Evolutionary conservation across 2,797 vertebrate genomes (phyloP).

Genomic region (Lophotriccus pileatus): DNA sequence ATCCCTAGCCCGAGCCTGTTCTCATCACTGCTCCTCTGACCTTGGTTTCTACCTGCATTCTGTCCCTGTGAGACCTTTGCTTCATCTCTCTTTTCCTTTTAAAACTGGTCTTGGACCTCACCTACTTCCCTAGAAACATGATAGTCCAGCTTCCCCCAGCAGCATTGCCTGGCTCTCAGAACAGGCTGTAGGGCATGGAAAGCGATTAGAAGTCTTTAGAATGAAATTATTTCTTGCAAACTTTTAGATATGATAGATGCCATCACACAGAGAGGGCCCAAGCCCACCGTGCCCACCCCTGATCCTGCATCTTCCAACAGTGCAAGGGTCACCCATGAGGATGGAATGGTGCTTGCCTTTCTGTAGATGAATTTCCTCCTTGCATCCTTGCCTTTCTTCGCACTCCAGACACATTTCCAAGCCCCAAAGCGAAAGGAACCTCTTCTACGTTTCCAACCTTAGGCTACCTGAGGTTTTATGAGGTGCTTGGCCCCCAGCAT

Average conservation of each 20-base stretch:
- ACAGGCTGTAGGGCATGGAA: not conserved
- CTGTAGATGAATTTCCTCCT: not conserved
- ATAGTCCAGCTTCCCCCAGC: not conserved
- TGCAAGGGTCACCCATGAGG: not conserved
- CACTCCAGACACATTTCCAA: rapidly evolving
- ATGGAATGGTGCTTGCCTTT: not conserved
- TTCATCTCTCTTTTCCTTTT: not conserved
- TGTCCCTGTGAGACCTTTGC: not conserved
- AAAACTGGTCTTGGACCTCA: not conserved
- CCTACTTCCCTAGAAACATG: not conserved
- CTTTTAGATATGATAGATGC: not conserved
- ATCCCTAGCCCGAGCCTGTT: not conserved
- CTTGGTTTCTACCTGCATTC: not conserved
- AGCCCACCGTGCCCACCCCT: rapidly evolving
- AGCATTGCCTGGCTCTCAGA: not conserved
- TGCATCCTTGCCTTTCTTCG: not conserved
- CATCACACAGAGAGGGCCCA: not conserved
- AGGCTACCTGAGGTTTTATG: not conserved
- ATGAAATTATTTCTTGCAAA: not conserved
- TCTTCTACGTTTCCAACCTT: not conserved
- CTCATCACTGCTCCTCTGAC: not conserved
- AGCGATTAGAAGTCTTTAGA: not conserved
- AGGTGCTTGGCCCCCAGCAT: not conserved
- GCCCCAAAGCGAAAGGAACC: not conserved
- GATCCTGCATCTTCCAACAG: not conserved